A percentile compares a stretch with the other conserved stretches of the same genome.
Conservation (phyloP, 2,797 vertebrate genomes). For the Danio jaintianensis region DNA sequence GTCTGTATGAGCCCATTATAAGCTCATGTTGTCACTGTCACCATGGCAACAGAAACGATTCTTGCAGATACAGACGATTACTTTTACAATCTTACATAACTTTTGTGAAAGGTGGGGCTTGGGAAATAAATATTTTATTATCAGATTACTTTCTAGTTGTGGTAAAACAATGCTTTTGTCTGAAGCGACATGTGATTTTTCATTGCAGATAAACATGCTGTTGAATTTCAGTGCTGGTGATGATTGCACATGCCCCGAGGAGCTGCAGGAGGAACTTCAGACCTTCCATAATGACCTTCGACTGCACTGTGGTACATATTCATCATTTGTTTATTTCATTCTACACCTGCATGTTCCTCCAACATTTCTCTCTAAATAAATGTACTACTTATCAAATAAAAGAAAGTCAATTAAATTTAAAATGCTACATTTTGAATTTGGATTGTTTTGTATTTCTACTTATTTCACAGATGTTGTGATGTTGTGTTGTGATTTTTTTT, state of each 20-base stretch:
- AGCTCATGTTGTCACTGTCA: slow-evolving; percentile 38
- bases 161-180: neutral
- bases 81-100: slow-evolving; percentile 19
- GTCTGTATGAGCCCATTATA: neutral
- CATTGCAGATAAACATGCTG: slow-evolving; percentile 94
- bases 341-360: neutral
- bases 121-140: slow-evolving; percentile 19
- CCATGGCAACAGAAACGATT: slow-evolving; percentile 39
- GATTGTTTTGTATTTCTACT: too few species aligned
- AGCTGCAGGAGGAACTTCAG: slow-evolving; percentile 91
- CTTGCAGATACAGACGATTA: slow-evolving; percentile 21
- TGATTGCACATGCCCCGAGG: slow-evolving; percentile 94
- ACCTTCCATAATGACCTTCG: slow-evolving; percentile 94
- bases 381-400: neutral
- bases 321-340: slow-evolving; percentile 14
- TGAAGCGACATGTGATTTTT: neutral
- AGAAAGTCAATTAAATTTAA: neutral
- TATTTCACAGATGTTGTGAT: too few species aligned
- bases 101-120: slow-evolving; percentile 27
- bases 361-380: neutral
- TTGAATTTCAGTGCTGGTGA: slow-evolving; percentile 94
- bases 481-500: too few species aligned
- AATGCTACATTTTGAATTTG: too few species aligned
- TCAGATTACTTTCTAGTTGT: neutral
- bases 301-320: slow-evolving; percentile 89